Base-by-base conservation (phyloP, 2,113 vertebrate genomes). In the Xiphophorus couchianus region DNA sequence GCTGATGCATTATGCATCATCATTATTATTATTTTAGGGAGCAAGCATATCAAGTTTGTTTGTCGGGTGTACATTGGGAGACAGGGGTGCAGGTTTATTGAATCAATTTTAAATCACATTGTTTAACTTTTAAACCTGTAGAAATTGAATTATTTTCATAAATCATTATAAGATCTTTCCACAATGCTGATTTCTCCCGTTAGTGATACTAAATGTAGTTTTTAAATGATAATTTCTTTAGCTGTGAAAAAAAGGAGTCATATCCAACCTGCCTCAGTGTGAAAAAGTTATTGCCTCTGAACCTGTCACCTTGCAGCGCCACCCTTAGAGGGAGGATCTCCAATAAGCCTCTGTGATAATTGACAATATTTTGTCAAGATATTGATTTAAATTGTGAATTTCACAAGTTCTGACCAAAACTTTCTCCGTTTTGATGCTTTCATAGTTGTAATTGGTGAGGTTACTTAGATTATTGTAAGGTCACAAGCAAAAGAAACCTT, bases 1-100 rank as follows among this genome's bases (percentile, higher is more conserved):
- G 74, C 85, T 87, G 78, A 92, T 92, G 91, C 90, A 93, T 93
- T 89, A 93, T 93, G 88, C 63, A 93, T 92, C 89, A 75, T 88
- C 83, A 67, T 81, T 83, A 84, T 86, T 79, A 86, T 88, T 86
- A 86, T 85, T 89, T 91, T 80, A 83, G 76, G 77, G 81, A 79
- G 75, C n/a, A 69, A 72, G 82, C 9, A 85, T 79, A 81, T 84
- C 73, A 83, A 77, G 84, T 86, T 83, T 87, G 81, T 86, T 83
- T 80, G 77, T 48, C 17, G 68, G 68, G 62, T 77, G 61, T 66
- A 71, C 76, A 33, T 68, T 72, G 48, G 82, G 66, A 58, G 85
- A 80, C 78, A 80, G 78, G 71, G 7, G 7, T 28, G 65, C 25
- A 67, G 71, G 81, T 81, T 71, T 84, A 27, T 39, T 62, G 61